Base-by-base conservation (phyloP, 92 coral and sea anemone species). In the Ricordea florida region DNA sequence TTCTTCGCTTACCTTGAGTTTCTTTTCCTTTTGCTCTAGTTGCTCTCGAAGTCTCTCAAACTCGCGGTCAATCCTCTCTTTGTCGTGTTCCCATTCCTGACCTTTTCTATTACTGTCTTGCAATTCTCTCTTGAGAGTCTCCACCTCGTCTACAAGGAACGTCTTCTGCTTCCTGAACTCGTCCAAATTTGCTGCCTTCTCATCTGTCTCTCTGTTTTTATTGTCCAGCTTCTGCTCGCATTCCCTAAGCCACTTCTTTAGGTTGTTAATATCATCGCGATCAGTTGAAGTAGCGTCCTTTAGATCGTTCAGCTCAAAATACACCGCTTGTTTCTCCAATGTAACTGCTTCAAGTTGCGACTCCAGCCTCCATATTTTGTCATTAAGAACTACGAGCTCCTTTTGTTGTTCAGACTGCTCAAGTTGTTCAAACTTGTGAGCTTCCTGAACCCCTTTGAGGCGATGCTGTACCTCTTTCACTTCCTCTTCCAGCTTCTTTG, bases 1-100 rank as follows among this genome's bases (percentile, higher is more conserved):
- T 30, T 85, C 91, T 46, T 74, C 93, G 50, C 85, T 57, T n/a
- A 48, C 66, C 55, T 92, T 66, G 15, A 94, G 66, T 31, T 71
- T 74, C 47, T 72, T 43, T 67, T 92, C 72, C 26, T 85, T 68
- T 67, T 73, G 82, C 14, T 63, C 58, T 24, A 88, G 65, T 49
- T 82, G 66, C 30, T 66, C 79, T 33, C 41, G 60, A 1, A 83
- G 69, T 30, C 28, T 45, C 18, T 57, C 78, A 10, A 76, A 31
- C 18, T 74, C 82, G 18, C 26, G 66, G 27, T 58, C 64, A 25
- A 84, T 35, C 16, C 56, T 45, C 10, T 91, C 85, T 17, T 25
- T 84, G 27, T 89, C 89, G 25, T 38, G 58, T 10, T 17, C 55
- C 20, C 50, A 40, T 32, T 91, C 93, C 45, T 78, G 70, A 27